Evolutionary conservation across 2,113 vertebrate species (phyloP).

Genomic region (Percopsis transmontana): DNA sequence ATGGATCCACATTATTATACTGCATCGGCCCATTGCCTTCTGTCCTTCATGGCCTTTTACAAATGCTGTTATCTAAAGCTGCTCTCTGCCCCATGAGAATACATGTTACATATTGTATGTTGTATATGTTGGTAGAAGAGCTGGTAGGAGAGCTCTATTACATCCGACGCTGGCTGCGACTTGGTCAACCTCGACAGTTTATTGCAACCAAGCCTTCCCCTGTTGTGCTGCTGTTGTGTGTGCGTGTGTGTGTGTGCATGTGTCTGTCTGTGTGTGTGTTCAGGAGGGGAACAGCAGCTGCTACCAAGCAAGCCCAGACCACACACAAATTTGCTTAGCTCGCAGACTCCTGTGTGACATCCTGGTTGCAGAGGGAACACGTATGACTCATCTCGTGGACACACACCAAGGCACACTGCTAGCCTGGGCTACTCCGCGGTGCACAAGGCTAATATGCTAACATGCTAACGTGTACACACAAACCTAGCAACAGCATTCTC

Average conservation of each 20-base stretch:
- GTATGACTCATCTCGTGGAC: constrained; percentile 50
- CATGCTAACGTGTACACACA: constrained; percentile 1
- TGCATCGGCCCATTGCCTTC: constrained; percentile 14
- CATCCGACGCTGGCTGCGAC: background rate
- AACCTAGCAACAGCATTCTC: background rate
- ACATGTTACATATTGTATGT: background rate
- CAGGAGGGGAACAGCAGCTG: constrained; percentile 49
- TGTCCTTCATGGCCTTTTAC: constrained; percentile 9
- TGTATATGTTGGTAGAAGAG: too few relatives aligned
- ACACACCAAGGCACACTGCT: constrained; percentile 42
- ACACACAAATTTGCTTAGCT: constrained; percentile 60
- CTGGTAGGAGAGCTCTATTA: background rate
- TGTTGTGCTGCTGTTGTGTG: background rate
- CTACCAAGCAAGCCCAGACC: constrained; percentile 59
- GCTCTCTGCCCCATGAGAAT: constrained; percentile 8
- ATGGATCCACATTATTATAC: constrained; percentile 18
- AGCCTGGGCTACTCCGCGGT: constrained; percentile 5
- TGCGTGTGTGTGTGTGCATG: background rate
- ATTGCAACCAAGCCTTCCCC: background rate
- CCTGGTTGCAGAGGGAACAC: constrained; percentile 44
- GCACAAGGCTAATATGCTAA: constrained; percentile 18
- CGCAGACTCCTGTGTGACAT: constrained; percentile 39
- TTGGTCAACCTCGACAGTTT: background rate
- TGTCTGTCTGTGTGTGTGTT: constrained; percentile 10
- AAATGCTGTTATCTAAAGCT: constrained; percentile 23